Percentiles rank a stretch among this genome's conserved stretches.
Evolutionary conservation across 2,113 vertebrate species (phyloP).

Genomic region (Callipepla californica): DNA sequence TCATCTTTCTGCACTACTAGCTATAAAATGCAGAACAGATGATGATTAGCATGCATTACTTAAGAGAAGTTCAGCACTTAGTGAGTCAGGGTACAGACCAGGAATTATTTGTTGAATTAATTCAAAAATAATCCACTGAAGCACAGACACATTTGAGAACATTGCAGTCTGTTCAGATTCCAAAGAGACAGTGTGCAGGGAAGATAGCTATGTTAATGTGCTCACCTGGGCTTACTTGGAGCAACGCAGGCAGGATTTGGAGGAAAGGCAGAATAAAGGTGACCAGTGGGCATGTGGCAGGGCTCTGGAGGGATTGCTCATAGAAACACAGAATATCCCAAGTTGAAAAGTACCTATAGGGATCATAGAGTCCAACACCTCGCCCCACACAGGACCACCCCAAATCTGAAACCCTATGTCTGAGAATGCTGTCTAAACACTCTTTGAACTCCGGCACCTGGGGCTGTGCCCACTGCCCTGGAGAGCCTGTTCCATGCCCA

Average conservation of each 20-base stretch:
- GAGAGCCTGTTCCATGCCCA: no score
- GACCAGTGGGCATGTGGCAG: not conserved
- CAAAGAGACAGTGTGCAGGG: not conserved
- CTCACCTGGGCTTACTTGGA: not conserved
- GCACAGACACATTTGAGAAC: not conserved
- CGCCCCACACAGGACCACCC: no score
- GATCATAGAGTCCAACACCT: no score
- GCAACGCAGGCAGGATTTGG: not conserved
- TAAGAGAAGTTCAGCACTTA: not conserved
- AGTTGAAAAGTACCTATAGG: no score
- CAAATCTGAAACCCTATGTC: no score
- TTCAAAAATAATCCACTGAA: not conserved
- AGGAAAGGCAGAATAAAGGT: not conserved
- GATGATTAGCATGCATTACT: conserved; percentile 37
- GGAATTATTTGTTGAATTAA: conserved; percentile 32
- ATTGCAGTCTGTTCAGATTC: not conserved
- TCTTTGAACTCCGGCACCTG: no score
- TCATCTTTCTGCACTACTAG: not conserved
- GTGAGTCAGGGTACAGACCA: not conserved
- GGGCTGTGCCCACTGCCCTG: no score
- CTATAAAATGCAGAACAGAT: conserved; percentile 35
- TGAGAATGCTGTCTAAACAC: no score
- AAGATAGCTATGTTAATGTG: not conserved
- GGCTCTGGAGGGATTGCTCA: no score
- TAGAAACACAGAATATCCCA: no score